Percentiles rank a stretch among this genome's conserved stretches.
phyloP scores from a whole-genome alignment of 2,888 invertebrate genomes.

The Rhagonycha fulva region DNA sequence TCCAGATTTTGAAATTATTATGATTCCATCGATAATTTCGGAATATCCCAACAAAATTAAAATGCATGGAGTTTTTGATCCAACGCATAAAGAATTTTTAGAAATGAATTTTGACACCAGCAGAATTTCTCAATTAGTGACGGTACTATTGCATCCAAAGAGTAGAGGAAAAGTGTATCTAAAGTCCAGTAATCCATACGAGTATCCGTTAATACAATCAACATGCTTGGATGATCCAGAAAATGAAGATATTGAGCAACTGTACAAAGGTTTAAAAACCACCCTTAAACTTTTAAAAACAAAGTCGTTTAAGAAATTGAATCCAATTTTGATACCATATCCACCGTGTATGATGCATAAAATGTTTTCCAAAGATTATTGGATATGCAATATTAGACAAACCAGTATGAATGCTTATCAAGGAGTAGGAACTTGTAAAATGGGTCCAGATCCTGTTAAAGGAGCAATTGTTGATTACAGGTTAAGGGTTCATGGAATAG shows the following conservation, averaged over 20 bases:
- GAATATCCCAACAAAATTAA: background rate
- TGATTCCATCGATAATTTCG: background rate
- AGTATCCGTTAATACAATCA: slow-evolving; percentile 42
- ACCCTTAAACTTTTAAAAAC: slow-evolving; percentile 48
- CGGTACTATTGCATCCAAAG: slow-evolving; percentile 39
- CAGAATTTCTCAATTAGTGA: slow-evolving; percentile 12
- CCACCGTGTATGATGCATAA: slow-evolving; percentile 56
- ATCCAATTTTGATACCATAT: slow-evolving; percentile 56
- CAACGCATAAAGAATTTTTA: background rate
- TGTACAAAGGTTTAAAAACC: slow-evolving; percentile 63
- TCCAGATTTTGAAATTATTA: slow-evolving; percentile 1
- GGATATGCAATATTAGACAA: slow-evolving; percentile 63
- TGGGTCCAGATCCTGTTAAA: slow-evolving; percentile 66
- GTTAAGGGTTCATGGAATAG: slow-evolving; percentile 63
- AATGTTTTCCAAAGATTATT: slow-evolving; percentile 66
- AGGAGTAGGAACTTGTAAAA: slow-evolving; percentile 69
- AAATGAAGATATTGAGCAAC: slow-evolving; percentile 68
- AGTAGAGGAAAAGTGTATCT: slow-evolving; percentile 40
- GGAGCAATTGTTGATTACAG: slow-evolving; percentile 66
- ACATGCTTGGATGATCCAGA: slow-evolving; percentile 37
- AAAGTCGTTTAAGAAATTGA: slow-evolving; percentile 62
- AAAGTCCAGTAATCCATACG: slow-evolving; percentile 39
- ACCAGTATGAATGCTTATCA: slow-evolving; percentile 67
- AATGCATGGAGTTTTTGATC: background rate
- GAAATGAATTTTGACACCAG: background rate